Evolutionary conservation across 1,140 invertebrate species (phyloP).

Genomic region (Chlorops oryzae): DNA sequence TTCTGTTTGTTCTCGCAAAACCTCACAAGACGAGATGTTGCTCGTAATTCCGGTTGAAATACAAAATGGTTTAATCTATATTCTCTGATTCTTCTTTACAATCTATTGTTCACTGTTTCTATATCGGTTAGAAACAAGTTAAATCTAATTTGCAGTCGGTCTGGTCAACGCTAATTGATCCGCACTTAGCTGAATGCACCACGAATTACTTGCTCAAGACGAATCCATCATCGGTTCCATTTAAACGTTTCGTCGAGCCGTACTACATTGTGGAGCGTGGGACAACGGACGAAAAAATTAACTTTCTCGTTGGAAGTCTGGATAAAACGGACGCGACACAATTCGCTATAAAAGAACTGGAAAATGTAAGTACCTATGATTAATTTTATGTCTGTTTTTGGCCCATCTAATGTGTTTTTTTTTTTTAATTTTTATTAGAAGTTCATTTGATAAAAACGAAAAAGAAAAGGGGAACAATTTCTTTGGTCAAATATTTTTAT

Average conservation of each 20-base stretch:
- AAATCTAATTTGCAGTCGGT: conserved; percentile 26
- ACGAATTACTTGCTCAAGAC: conserved; percentile 38
- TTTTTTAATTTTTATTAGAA: too few relatives aligned
- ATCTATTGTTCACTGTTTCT: conserved; percentile 1
- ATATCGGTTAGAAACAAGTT: too few relatives aligned
- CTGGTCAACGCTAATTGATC: conserved; percentile 38
- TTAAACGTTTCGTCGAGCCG: conserved; percentile 33
- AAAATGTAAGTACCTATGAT: conserved; percentile 23
- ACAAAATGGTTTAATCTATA: too few relatives aligned
- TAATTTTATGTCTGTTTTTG: background rate
- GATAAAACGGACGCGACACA: conserved; percentile 20
- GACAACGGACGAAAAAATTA: conserved; percentile 35
- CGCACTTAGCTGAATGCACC: conserved; percentile 32
- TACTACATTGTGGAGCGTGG: conserved; percentile 40
- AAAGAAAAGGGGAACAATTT: too few relatives aligned
- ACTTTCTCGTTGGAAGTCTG: conserved; percentile 30
- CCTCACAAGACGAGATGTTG: too few relatives aligned
- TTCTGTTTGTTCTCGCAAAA: too few relatives aligned
- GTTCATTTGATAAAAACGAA: too few relatives aligned
- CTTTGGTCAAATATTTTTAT: too few relatives aligned
- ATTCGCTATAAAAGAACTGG: conserved; percentile 35
- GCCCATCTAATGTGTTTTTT: too few relatives aligned
- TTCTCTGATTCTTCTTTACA: too few relatives aligned
- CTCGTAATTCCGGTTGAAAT: too few relatives aligned
- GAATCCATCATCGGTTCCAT: conserved; percentile 22